Evolutionary conservation across 2,113 vertebrate species (phyloP), one percentile per base, ranked within the genome.

Genomic region (Tapirus terrestris): DNA sequence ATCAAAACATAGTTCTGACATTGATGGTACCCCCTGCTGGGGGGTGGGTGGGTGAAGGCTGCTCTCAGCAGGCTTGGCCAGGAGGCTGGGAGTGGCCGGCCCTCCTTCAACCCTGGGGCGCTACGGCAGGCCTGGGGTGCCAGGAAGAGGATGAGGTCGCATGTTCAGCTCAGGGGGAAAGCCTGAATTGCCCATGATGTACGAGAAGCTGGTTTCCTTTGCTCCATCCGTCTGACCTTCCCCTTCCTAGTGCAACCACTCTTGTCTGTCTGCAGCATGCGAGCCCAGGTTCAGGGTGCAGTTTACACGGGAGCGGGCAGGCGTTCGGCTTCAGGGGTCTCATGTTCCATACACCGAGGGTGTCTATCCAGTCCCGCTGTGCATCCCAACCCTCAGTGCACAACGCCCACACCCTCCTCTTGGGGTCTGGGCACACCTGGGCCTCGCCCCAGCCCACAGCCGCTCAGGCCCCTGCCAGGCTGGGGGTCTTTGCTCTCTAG

Each of bases 341-440:
- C 70, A 43, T 16, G 16, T n/a, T 56, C 21, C 7, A 1, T 17
- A 27, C 20, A 21, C 23, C 1, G 53, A 65, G 18, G 51, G 20
- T 13, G 8, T 77, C 39, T 76, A 14, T 58, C 23, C 63, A 48
- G 65, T 21, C 20, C 25, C 3, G 9, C 43, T 11, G 9, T 31
- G 1, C 3, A 0, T 29, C 6, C 36, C 8, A 10, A 2, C n/a
- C 43, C 9, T 11, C 23, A 12, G 65, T 0, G 11, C 10, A 1
- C 11, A 70, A 36, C 6, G 10, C 6, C 33, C n/a, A 68, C 2
- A n/a, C 1, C 23, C 3, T 84, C 48, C 67, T 21, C 25, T 48
- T 29, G 36, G 1, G 33, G 7, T 9, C 23, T 0, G 48, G 31
- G 48, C 11, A 93, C 4, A 51, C 14, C 45, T 1, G 4, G 56